Evolutionary conservation across 2,888 invertebrate genomes (phyloP).

Genomic region (Pachycephus smyrnensis): DNA sequence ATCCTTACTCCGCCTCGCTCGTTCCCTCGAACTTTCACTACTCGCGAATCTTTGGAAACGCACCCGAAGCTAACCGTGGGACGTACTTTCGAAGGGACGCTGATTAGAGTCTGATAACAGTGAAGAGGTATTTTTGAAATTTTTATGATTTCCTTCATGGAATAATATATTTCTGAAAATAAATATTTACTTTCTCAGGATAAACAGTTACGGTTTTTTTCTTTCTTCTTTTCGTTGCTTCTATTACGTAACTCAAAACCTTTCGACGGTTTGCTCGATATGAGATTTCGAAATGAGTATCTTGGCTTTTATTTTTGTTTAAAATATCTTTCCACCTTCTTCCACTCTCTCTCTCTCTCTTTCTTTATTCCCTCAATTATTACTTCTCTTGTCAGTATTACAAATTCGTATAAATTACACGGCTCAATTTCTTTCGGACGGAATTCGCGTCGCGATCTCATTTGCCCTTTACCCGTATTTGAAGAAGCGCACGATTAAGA

Average conservation of each 20-base stretch:
- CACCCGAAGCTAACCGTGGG: neutral
- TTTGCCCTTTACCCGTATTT: slow-evolving; percentile 26
- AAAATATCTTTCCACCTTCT: neutral
- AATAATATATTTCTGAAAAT: neutral
- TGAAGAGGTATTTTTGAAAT: neutral
- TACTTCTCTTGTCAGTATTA: neutral
- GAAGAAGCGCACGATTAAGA: slow-evolving; percentile 37
- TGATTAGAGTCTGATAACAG: neutral
- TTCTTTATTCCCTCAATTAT: neutral
- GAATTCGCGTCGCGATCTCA: too few relatives aligned
- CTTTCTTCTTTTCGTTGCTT: neutral
- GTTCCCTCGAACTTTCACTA: neutral
- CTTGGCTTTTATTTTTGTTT: neutral
- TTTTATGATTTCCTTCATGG: neutral
- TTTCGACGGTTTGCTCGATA: neutral
- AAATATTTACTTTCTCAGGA: neutral
- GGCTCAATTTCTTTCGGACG: neutral
- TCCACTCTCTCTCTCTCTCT: too few relatives aligned
- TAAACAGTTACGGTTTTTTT: neutral
- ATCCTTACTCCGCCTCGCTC: neutral
- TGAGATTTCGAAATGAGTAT: neutral
- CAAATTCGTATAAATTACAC: neutral
- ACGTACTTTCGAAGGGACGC: neutral
- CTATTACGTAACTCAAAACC: neutral
- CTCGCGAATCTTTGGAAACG: too few relatives aligned